Percentiles rank a stretch among this genome's conserved stretches.
These are phyloP conservation scores for Sebastes goodei DNA, from an alignment of 2,797 vertebrate genomes.

Conservation along the genomic window DNA sequence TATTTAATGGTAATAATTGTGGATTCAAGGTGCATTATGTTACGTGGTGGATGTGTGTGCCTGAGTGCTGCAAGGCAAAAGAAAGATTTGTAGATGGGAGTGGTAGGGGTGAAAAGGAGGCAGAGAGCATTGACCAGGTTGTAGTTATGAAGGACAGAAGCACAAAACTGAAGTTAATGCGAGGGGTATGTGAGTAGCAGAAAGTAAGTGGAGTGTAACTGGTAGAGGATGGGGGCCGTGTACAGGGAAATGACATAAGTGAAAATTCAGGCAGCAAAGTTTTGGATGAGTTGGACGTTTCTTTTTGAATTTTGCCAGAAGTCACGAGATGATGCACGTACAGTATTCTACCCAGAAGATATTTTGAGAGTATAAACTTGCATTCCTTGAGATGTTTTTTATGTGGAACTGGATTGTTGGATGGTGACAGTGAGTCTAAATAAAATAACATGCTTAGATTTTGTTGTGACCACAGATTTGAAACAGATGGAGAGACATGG, in stretches of 20 bases:
- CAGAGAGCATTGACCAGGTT: background rate
- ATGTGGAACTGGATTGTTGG: slow-evolving; percentile 22
- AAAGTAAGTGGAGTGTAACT: background rate
- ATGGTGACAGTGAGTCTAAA: slow-evolving; percentile 33
- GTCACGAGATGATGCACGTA: background rate
- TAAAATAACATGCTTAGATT: slow-evolving; percentile 14
- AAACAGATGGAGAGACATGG: background rate
- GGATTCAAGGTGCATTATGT: background rate
- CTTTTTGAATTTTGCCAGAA: slow-evolving; percentile 1
- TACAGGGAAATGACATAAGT: background rate
- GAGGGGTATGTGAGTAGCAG: background rate
- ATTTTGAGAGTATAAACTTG: slow-evolving; percentile 18
- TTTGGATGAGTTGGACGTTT: slow-evolving; percentile 31
- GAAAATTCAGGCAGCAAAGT: slow-evolving; percentile 5
- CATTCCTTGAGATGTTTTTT: slow-evolving; percentile 18
- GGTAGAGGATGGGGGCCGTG: background rate
- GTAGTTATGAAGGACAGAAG: background rate
- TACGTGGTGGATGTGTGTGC: background rate
- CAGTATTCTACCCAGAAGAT: slow-evolving; percentile 19
- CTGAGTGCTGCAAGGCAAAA: background rate
- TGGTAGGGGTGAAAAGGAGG: background rate
- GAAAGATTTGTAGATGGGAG: background rate
- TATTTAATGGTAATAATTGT: background rate
- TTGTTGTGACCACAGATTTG: background rate
- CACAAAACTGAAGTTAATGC: background rate